Evolutionary conservation across 2,797 vertebrate species (phyloP).

Genomic region (Meda fulgida): DNA sequence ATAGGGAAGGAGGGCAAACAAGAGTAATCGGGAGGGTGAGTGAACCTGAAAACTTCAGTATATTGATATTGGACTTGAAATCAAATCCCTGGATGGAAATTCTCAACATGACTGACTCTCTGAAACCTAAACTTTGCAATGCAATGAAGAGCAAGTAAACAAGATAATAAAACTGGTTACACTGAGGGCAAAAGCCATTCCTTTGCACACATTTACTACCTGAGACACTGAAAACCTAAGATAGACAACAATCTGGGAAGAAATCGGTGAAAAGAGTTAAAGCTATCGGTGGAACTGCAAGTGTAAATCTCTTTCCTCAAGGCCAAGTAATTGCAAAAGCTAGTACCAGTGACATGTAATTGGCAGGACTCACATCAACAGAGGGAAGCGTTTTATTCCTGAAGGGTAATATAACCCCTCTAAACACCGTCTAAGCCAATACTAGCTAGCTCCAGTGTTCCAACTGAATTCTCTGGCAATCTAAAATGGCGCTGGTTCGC

Average conservation of each 20-base stretch:
- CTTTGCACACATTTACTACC: slow-evolving; percentile 5
- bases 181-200: background rate
- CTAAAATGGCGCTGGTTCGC: slow-evolving; percentile 1
- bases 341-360: background rate
- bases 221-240: background rate
- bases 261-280: background rate
- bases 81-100: slow-evolving; percentile 7
- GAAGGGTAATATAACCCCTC: slow-evolving; percentile 16
- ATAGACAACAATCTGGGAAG: background rate
- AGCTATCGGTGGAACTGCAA: background rate
- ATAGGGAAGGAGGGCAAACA: background rate
- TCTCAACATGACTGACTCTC: slow-evolving; percentile 12
- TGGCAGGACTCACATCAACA: slow-evolving; percentile 26
- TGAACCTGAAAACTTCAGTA: background rate
- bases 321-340: background rate
- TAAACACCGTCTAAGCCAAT: background rate
- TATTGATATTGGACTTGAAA: background rate
- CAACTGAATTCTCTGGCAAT: slow-evolving; percentile 39
- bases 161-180: background rate
- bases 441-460: slow-evolving; percentile 31
- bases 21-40: background rate
- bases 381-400: slow-evolving; percentile 15
- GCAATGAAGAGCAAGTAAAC: slow-evolving; percentile 34
- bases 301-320: slow-evolving; percentile 14
- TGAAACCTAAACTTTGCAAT: slow-evolving; percentile 30